phyloP scores from a whole-genome alignment of 2,797 vertebrate species.

The Cheirogaleus major region DNA sequence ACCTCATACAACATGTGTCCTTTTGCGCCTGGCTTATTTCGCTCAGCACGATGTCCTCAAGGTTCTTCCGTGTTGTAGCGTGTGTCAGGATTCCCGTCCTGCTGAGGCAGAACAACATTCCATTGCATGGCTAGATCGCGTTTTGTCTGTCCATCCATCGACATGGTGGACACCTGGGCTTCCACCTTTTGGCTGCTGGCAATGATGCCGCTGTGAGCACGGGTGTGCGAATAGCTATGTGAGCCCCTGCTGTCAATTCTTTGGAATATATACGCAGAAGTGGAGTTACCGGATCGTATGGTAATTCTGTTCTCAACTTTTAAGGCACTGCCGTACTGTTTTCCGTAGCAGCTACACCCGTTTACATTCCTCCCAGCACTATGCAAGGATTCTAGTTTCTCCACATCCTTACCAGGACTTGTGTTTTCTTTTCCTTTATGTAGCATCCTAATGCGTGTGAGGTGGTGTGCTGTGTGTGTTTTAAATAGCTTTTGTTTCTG shows the following conservation, averaged over 20 bases:
- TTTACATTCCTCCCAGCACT: rapidly evolving
- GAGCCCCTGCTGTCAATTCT: background rate
- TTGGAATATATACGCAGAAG: rapidly evolving
- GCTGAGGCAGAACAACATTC: background rate
- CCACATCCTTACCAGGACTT: rapidly evolving
- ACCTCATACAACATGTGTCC: background rate
- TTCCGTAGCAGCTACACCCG: rapidly evolving
- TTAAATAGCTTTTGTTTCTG: background rate
- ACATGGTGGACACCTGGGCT: rapidly evolving
- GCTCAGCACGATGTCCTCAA: rapidly evolving
- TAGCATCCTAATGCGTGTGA: rapidly evolving
- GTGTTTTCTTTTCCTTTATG: rapidly evolving
- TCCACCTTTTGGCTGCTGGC: rapidly evolving
- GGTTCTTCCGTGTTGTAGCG: rapidly evolving
- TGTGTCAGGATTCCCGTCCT: too few relatives aligned
- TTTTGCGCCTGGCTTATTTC: background rate
- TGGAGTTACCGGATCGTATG: rapidly evolving
- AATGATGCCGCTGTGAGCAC: rapidly evolving
- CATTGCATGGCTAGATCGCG: rapidly evolving
- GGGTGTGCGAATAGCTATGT: rapidly evolving
- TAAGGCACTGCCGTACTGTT: rapidly evolving
- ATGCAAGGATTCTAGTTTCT: rapidly evolving
- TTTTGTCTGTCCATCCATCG: rapidly evolving
- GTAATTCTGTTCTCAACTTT: too few relatives aligned
- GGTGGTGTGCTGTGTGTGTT: too few relatives aligned